phyloP scores from a whole-genome alignment of 2,797 vertebrate species.

The Urocyon cinereoargenteus region DNA sequence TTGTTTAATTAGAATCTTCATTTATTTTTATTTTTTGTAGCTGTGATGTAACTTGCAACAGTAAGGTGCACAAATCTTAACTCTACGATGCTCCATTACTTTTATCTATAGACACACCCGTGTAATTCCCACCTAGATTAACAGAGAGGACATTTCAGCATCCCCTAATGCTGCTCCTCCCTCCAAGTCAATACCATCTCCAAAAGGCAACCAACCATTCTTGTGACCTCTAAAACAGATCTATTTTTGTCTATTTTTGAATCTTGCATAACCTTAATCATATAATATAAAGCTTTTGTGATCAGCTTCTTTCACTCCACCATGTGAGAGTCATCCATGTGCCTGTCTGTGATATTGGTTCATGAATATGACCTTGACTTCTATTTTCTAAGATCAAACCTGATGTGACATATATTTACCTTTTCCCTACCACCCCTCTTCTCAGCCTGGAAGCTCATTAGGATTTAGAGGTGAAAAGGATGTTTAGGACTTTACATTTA shows the following conservation, averaged over 20 bases:
- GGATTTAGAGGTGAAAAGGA: background rate
- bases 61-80: background rate
- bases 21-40: background rate
- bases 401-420: background rate
- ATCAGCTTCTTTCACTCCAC: background rate
- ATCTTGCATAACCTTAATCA: background rate
- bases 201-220: background rate
- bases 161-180: background rate
- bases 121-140: background rate
- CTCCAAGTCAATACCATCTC: background rate
- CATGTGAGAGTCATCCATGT: background rate
- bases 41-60: background rate
- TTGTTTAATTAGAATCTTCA: background rate
- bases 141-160: background rate
- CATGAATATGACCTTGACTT: background rate
- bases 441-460: background rate
- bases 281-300: background rate
- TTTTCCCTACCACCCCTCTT: background rate
- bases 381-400: background rate
- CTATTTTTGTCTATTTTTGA: background rate
- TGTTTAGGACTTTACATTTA: background rate
- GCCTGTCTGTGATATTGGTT: background rate
- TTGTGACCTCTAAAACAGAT: background rate
- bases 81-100: background rate
- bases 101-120: background rate